Evolutionary conservation across 1,140 invertebrate genomes (phyloP), one percentile per base, ranked within the genome.

Genomic region (Drosophila rufa): DNA sequence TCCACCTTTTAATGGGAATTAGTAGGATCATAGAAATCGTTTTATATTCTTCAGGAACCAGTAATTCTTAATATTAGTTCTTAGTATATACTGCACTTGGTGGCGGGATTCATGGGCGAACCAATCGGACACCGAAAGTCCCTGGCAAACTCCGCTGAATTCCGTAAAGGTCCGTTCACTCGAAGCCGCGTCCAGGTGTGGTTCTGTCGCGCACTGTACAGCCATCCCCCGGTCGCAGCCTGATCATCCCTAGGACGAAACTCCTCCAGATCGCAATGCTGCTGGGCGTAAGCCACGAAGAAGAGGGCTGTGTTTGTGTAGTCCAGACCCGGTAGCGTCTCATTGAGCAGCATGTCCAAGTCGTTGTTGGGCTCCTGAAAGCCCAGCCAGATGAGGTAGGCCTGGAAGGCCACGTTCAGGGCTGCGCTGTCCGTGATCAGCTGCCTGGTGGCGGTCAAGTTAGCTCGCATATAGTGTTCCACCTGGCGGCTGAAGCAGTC

Each of bases 401-500:
- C 95, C 68, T 92, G 84, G 51, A 94, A 95, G 0, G 96, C 95
- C 33, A 94, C 93, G 51, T 95, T 94, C 0, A 97, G 78, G 42
- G 94, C 95, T 14, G 94, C 76, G 40, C 82, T 92, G 78, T 96
- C 95, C 0, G 95, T 95, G 55, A 97, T 96, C 74, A 96, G 95
- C 67, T 95, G 94, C 2, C 94, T 94, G 47, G 94, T 95, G 11
- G 94, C 93, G 45, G 48, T 96, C 94, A 67, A 95, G 95, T 66
- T 95, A 73, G 93, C 94, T 15, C 38, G 38, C 17, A 92, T 11
- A 76, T 92, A 92, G 15, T 80, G 53, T 74, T 94, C 95, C 87
- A 99, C 99, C 91, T 99, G 98, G 51, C 98, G 95, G 15, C 96
- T 95, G 58, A 99, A 96, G 90, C 99, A 99, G 68, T 98, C 94